phyloP scores from a whole-genome alignment of 1,140 invertebrate genomes.

The Brachionus paranguensis region DNA sequence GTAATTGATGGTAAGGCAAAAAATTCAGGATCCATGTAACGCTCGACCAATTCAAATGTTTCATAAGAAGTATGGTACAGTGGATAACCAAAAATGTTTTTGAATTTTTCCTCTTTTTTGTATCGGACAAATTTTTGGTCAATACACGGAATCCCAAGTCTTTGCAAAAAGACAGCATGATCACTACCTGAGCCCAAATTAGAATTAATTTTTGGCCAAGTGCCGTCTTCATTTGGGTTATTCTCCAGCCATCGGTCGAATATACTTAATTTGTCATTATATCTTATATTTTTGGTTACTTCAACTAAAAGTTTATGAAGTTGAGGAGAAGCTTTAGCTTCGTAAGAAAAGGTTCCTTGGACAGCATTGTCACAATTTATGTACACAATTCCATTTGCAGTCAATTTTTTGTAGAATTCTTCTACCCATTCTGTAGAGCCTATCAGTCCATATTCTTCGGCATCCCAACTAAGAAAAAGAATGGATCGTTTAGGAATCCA shows the following conservation, averaged over 20 bases:
- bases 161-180: slow-evolving; percentile 19
- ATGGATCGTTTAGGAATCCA: slow-evolving; percentile 57
- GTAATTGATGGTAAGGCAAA: background rate
- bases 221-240: slow-evolving; percentile 4
- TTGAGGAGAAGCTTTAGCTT: background rate
- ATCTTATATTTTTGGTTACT: background rate
- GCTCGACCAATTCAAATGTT: slow-evolving; percentile 51
- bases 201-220: background rate
- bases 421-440: slow-evolving; percentile 57
- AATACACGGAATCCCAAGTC: slow-evolving; percentile 3
- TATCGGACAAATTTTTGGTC: slow-evolving; percentile 33
- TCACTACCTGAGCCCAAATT: slow-evolving; percentile 24
- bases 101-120: slow-evolving; percentile 48
- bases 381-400: slow-evolving; percentile 47
- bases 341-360: slow-evolving; percentile 40
- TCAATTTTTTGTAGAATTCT: slow-evolving; percentile 43
- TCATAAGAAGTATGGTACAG: slow-evolving; percentile 57
- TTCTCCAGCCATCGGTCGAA: slow-evolving; percentile 11
- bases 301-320: background rate
- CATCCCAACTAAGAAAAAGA: slow-evolving; percentile 59
- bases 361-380: slow-evolving; percentile 49
- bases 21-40: slow-evolving; percentile 50
- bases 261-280: background rate
- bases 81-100: slow-evolving; percentile 48
- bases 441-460: slow-evolving; percentile 58